Percentiles rank a stretch among this genome's conserved stretches.
phyloP scores from a whole-genome alignment of 2,797 vertebrate species.

The Tapera naevia region DNA sequence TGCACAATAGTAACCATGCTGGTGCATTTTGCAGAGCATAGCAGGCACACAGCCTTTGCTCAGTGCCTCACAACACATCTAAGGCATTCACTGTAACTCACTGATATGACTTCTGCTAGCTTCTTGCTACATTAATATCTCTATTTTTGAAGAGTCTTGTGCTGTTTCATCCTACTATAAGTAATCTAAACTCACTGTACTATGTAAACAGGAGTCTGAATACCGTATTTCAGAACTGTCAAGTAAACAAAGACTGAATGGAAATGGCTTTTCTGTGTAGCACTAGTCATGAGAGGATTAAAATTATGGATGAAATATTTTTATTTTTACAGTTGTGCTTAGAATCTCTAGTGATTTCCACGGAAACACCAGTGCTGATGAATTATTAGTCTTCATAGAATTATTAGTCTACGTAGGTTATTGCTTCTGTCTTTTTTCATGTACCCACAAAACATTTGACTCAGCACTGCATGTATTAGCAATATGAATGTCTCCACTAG shows the following conservation, averaged over 20 bases:
- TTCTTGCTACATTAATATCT: not conserved
- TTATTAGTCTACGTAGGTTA: not conserved
- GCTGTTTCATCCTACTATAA: not conserved
- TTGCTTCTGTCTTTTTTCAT: conserved; percentile 10
- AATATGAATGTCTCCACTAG: not conserved
- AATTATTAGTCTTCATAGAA: conserved; percentile 2
- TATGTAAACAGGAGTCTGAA: not conserved
- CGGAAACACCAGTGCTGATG: not conserved
- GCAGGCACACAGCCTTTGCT: not conserved
- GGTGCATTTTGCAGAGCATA: not conserved
- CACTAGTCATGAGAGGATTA: not conserved
- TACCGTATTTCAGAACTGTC: conserved; percentile 1
- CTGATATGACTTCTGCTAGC: not conserved
- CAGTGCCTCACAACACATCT: not conserved
- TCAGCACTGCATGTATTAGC: not conserved
- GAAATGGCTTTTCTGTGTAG: not conserved
- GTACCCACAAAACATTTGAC: not conserved
- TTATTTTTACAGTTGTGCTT: conserved; percentile 33
- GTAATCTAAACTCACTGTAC: not conserved
- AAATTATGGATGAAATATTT: conserved; percentile 25
- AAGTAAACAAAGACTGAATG: not conserved
- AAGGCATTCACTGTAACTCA: not conserved
- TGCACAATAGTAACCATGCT: not conserved
- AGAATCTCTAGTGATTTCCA: not conserved
- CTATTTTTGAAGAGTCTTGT: not conserved